Conservation (phyloP, 2,888 invertebrate genomes). For the Uloborus plumipes region DNA sequence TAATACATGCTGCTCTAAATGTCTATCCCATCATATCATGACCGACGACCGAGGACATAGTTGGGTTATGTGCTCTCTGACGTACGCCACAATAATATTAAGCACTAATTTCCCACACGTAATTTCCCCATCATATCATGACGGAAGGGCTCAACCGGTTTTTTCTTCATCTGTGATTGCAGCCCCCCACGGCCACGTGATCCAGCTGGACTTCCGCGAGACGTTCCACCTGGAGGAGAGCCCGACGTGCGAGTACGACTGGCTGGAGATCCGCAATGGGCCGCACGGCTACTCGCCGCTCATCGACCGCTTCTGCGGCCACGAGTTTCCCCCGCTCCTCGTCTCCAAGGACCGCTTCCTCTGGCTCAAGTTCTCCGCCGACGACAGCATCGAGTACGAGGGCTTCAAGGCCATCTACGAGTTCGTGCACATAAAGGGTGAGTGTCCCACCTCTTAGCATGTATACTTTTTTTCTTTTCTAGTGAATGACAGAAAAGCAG, state of each 20-base stretch:
- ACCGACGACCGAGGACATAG: no score
- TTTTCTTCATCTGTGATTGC: background rate
- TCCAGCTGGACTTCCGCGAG: conserved; percentile 85
- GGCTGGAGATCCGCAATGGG: conserved; percentile 85
- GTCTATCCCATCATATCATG: no score
- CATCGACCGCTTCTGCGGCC: conserved; percentile 81
- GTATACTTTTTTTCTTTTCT: no score
- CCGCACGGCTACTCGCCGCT: conserved; percentile 81
- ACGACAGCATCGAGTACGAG: conserved; percentile 83
- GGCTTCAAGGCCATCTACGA: conserved; percentile 85
- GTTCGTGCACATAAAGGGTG: conserved; percentile 76
- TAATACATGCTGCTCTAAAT: no score
- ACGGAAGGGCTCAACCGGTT: no score
- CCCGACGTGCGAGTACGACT: conserved; percentile 83
- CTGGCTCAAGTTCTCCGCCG: conserved; percentile 85
- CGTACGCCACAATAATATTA: no score
- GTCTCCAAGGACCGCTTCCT: conserved; percentile 81
- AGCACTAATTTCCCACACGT: no score
- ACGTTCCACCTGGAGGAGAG: conserved; percentile 81
- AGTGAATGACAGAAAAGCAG: no score
- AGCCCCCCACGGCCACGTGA: conserved; percentile 73
- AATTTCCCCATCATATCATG: no score
- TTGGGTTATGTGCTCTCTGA: no score
- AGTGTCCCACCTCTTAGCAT: no score
- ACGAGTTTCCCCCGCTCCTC: conserved; percentile 80